Evolutionary conservation across 2,888 invertebrate species (phyloP).

Genomic region (Bellardia pandia): DNA sequence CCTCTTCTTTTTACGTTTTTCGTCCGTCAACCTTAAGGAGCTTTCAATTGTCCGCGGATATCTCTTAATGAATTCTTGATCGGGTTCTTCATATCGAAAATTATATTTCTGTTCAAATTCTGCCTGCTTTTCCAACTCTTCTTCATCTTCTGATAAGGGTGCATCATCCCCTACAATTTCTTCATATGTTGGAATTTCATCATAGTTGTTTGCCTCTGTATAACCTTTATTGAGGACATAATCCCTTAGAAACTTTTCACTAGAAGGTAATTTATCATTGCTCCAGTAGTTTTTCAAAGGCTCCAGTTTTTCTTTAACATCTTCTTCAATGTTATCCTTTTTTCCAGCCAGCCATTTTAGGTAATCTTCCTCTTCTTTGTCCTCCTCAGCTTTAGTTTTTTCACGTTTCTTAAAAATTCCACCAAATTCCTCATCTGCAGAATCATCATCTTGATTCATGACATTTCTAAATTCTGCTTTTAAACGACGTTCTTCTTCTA

Average conservation of each 20-base stretch:
- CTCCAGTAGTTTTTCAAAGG: slow-evolving; percentile 93
- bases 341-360: slow-evolving; percentile 93
- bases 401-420: slow-evolving; percentile 85
- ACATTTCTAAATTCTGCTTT: slow-evolving; percentile 87
- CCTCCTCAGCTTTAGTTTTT: slow-evolving; percentile 85
- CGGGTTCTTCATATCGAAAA: slow-evolving; percentile 98
- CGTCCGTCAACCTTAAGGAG: slow-evolving; percentile 92
- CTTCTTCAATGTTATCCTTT: slow-evolving; percentile 86
- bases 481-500: slow-evolving; percentile 88
- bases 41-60: slow-evolving; percentile 95
- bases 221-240: slow-evolving; percentile 94
- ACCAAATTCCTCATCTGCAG: slow-evolving; percentile 85
- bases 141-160: slow-evolving; percentile 91
- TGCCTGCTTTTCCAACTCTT: slow-evolving; percentile 91
- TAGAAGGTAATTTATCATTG: slow-evolving; percentile 91
- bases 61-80: slow-evolving; percentile 94
- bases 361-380: slow-evolving; percentile 87
- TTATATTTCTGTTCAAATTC: slow-evolving; percentile 98
- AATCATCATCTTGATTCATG: slow-evolving; percentile 82
- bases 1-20: slow-evolving; percentile 91
- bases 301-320: slow-evolving; percentile 88
- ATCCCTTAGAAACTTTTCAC: slow-evolving; percentile 95
- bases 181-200: slow-evolving; percentile 87
- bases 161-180: slow-evolving; percentile 87
- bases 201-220: slow-evolving; percentile 79